Conservation (phyloP, 2,797 vertebrate species). For the Chelonia mydas region DNA sequence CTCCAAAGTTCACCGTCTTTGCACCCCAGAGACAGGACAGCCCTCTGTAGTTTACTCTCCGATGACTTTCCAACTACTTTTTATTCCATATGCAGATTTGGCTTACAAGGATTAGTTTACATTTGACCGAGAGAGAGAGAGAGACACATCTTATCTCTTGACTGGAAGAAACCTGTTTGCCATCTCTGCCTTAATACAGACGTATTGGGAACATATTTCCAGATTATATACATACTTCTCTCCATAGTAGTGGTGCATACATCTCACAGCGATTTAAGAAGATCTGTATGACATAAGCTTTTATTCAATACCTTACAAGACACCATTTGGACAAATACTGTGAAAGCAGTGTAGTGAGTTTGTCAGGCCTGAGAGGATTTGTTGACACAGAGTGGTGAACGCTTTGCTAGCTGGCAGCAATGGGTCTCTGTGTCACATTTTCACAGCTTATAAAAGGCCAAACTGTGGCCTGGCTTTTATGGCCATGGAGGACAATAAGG, state of each 20-base stretch:
- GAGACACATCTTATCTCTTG: neutral
- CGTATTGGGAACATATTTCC: neutral
- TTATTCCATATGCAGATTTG: neutral
- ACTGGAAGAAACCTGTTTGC: neutral
- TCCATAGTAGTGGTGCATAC: neutral
- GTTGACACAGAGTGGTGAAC: neutral
- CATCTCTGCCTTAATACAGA: neutral
- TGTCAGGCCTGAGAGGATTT: neutral
- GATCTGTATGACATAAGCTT: neutral
- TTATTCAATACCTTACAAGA: neutral
- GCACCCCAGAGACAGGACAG: neutral
- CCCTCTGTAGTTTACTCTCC: neutral
- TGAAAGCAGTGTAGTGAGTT: neutral
- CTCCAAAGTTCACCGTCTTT: neutral
- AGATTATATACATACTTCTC: neutral
- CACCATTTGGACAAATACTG: neutral
- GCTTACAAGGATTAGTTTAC: neutral
- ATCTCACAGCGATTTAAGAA: neutral
- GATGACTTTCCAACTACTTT: neutral
- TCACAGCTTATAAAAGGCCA: neutral
- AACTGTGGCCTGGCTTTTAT: neutral
- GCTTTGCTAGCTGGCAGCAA: neutral
- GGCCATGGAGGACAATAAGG: neutral
- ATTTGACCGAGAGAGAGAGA: neutral
- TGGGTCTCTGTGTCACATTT: neutral